Base-by-base conservation (phyloP, 2,888 invertebrate species). In the Nomada flava region DNA sequence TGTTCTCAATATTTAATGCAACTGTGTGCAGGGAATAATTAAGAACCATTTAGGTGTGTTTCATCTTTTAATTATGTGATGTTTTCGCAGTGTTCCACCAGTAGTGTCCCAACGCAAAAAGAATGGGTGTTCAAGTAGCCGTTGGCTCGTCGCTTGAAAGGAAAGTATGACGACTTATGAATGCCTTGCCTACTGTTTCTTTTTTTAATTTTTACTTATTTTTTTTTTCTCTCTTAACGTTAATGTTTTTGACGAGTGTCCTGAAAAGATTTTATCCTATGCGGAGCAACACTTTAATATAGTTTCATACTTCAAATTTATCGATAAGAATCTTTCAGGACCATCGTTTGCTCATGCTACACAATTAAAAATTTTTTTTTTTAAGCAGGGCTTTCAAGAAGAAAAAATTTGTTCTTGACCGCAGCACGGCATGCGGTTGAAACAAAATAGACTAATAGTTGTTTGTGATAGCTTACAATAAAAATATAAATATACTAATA, bases 61-160 rank as follows among this genome's bases (percentile, higher is more conserved):
- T 89, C 89, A 82, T 90, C 90, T 82, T 88, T 89, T 88, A 88
- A 87, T 85, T 88, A 84, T 91, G 88, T 90, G 88, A 89, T 78
- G 91, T 83, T 91, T 91, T 91, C 80, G 91, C 86, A 90, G 91
- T 90, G 88, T 91, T 92, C 88, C 91, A 90, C 90, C 90, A 87
- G 90, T 89, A 89, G 91, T 90, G 90, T 89, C 91, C 92, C 92
- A 92, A 92, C 89, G 91, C 90, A 91, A 92, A 93, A 92, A 92
- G 92, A 92, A 93, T 91, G 90, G 91, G 91, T 90, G 91, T 90
- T 92, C 91, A 91, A 93, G 93, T 89, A 91, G 93, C 91, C 91
- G 91, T 91, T 88, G 92, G 90, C 91, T 92, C 92, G 92, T 91
- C 90, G 92, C 93, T 93, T 93, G 90, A 93, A 93, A 93, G 92